Base-by-base conservation (phyloP, 2,113 vertebrate species). In the Saccopteryx leptura region DNA sequence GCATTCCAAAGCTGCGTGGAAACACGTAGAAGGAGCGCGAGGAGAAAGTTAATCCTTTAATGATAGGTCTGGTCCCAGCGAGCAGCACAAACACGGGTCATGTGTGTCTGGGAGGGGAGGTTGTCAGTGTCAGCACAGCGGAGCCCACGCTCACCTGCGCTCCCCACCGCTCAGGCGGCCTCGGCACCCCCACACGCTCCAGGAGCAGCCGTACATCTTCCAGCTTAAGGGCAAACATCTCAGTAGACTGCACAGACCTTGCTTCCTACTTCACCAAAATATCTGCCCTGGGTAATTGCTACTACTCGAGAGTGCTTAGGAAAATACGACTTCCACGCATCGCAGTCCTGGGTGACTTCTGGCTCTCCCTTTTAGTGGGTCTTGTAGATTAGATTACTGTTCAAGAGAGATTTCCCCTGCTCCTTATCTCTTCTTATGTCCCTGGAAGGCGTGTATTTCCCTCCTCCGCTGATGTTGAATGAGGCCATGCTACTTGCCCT, bases 61-160 rank as follows among this genome's bases (percentile, higher is more conserved):
- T 71, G 83, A 91, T 21, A 76, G 78, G 52, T 89, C 50, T 74
- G 46, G 66, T 75, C 54, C n/a, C 86, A n/a, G 83, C 12, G 48
- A 68, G 75, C 24, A 81, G 84, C 56, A 9, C 24, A 66, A 24
- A 50, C 10, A 4, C 13, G 19, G 86, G n/a, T 60, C 39, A 7
- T 5, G 33, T 52, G 69, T 33, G 28, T 28, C 9, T 4, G 11
- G 6, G 4, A 6, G 15, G 12, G 12, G 14, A 46, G 7, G 19
- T 14, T 14, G 39, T 82, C 58, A n/a, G 13, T 61, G 39, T 82
- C 58, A n/a, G 13, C 66, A 1, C 4, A 54, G 56, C 31, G 3
- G 13, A 46, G 68, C 19, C 26, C 17, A 46, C 10, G 9, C 26
- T 31, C 5, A 5, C 11, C 63, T 7, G 23, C 14, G 2, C 71